Evolutionary conservation across 2,888 invertebrate genomes (phyloP).

Genomic region (Diarsia dahlii): DNA sequence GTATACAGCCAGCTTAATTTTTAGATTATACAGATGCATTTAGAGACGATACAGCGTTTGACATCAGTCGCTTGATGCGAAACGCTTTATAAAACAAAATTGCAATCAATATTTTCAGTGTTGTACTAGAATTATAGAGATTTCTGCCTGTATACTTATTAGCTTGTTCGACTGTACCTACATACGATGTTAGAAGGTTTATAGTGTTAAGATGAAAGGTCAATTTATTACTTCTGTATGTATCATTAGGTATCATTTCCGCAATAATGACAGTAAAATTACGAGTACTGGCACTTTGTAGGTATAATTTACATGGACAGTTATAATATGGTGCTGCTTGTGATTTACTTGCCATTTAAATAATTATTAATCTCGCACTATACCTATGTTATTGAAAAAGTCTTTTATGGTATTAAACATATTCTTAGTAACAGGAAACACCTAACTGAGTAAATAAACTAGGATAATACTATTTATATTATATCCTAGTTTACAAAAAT

Average conservation of each 20-base stretch:
- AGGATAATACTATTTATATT: no score
- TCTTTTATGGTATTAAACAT: neutral
- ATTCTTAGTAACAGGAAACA: neutral
- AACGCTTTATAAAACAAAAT: no score
- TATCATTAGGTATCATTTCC: slow-evolving; percentile 54
- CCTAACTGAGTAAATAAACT: neutral
- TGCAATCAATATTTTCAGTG: no score
- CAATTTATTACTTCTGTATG: slow-evolving; percentile 46
- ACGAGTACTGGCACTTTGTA: slow-evolving; percentile 35
- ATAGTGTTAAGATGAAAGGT: slow-evolving; percentile 57
- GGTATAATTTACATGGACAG: slow-evolving; percentile 43
- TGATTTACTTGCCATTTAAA: slow-evolving; percentile 43
- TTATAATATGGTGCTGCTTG: slow-evolving; percentile 26
- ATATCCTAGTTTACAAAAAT: no score
- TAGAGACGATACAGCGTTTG: no score
- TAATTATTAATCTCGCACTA: slow-evolving; percentile 28
- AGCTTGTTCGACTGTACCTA: slow-evolving; percentile 13
- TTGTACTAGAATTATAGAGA: no score
- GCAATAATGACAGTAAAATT: slow-evolving; percentile 35
- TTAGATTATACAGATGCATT: no score
- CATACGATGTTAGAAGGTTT: slow-evolving; percentile 64
- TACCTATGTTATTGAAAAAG: slow-evolving; percentile 12
- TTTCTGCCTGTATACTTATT: no score
- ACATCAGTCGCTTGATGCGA: no score
- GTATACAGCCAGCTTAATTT: no score